Conservation (phyloP, 2,797 vertebrate genomes). For the Pantherophis vulpinus region DNA sequence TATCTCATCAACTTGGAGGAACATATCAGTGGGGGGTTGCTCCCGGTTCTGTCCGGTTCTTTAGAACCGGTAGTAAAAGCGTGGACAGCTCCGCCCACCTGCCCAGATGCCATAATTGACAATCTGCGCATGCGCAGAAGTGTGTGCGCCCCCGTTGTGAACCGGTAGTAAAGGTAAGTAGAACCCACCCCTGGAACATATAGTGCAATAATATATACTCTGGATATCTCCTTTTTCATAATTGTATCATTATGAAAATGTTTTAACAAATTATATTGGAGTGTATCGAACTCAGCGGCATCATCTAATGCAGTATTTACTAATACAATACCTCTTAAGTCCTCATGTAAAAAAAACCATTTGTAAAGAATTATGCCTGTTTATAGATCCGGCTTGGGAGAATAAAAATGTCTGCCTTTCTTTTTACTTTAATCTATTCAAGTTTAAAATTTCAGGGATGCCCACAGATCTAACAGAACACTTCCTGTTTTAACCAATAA, state of each 20-base stretch:
- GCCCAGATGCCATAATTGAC: too few relatives aligned
- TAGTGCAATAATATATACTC: not conserved
- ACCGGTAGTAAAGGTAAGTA: too few relatives aligned
- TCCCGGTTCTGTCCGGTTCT: too few relatives aligned
- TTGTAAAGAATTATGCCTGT: conserved; percentile 31
- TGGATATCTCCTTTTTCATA: not conserved
- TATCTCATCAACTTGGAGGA: not conserved
- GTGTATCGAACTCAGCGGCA: not conserved
- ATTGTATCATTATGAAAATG: not conserved
- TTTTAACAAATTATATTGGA: not conserved
- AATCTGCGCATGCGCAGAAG: too few relatives aligned
- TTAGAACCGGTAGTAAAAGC: too few relatives aligned
- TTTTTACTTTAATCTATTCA: conserved; percentile 60
- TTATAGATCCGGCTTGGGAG: conserved; percentile 35
- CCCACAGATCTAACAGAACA: conserved; percentile 62
- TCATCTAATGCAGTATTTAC: conserved; percentile 36
- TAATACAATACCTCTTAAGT: not conserved
- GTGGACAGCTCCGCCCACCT: too few relatives aligned
- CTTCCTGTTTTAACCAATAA: conserved; percentile 71
- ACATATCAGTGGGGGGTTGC: too few relatives aligned
- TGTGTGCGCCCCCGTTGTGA: too few relatives aligned
- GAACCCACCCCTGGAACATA: not conserved
- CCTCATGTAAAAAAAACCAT: conserved; percentile 23
- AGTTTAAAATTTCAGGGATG: conserved; percentile 61
- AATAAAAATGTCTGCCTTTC: conserved; percentile 41